These are phyloP conservation scores for Hypsibius dujardini DNA, from an alignment of 1,140 invertebrate species.

Conservation along the genomic window DNA sequence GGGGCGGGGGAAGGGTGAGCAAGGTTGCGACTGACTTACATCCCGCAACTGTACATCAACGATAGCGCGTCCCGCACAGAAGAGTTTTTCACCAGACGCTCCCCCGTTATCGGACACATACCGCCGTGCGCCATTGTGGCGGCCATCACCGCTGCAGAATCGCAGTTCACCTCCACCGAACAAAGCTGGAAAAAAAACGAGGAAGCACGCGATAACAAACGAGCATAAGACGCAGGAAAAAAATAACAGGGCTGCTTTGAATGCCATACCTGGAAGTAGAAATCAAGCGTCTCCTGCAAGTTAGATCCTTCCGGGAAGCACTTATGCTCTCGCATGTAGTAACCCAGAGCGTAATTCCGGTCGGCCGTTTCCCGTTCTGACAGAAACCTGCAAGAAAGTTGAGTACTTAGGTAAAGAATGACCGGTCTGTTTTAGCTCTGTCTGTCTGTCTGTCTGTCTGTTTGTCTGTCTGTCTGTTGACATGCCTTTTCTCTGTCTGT, in stretches of 20 bases:
- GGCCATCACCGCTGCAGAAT: slow-evolving; percentile 76
- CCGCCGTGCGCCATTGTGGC: slow-evolving; percentile 93
- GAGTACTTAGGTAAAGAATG: too few species aligned
- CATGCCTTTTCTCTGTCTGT: too few species aligned
- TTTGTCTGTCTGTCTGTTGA: too few species aligned
- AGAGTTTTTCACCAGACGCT: slow-evolving; percentile 67
- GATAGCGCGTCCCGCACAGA: slow-evolving; percentile 49
- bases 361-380: slow-evolving; percentile 90
- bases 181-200: slow-evolving; percentile 51
- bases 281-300: slow-evolving; percentile 80
- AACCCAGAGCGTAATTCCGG: slow-evolving; percentile 85
- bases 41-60: slow-evolving; percentile 92
- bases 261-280: slow-evolving; percentile 71
- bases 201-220: not conserved
- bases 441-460: too few species aligned
- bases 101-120: slow-evolving; percentile 84
- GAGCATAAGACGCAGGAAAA: too few species aligned
- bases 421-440: too few species aligned
- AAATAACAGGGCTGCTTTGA: too few species aligned
- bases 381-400: slow-evolving; percentile 47
- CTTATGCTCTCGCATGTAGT: slow-evolving; percentile 92
- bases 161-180: slow-evolving; percentile 82
- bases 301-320: slow-evolving; percentile 72
- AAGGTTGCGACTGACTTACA: too few species aligned
- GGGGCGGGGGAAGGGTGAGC: too few species aligned